phyloP scores from a whole-genome alignment of 2,113 vertebrate species.

The Nothoprocta pentlandii region DNA sequence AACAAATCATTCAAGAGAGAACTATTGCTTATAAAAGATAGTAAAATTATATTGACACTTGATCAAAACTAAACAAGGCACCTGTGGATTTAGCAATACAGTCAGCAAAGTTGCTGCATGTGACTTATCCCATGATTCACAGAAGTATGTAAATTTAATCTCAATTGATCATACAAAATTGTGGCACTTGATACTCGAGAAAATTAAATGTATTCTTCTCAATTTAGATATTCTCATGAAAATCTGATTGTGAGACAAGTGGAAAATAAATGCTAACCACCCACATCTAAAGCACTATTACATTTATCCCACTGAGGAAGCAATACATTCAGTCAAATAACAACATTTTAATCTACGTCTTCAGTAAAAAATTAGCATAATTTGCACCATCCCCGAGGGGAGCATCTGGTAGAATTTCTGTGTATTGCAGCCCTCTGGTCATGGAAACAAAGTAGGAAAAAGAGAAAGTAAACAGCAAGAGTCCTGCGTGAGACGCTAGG shows the following conservation, averaged over 20 bases:
- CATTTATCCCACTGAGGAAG: neutral
- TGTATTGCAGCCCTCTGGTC: neutral
- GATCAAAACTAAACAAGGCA: slow-evolving; percentile 23
- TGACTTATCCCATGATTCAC: neutral
- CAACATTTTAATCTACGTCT: slow-evolving; percentile 42
- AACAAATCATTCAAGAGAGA: slow-evolving; percentile 39
- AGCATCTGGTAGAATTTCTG: neutral
- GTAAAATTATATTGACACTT: slow-evolving; percentile 8
- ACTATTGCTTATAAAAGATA: slow-evolving; percentile 7
- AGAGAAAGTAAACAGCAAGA: neutral
- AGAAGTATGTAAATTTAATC: neutral
- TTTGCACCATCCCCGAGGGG: slow-evolving; percentile 4
- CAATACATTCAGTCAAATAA: slow-evolving; percentile 23
- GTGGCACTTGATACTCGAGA: neutral
- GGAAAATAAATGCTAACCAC: slow-evolving; percentile 37
- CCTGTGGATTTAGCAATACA: neutral
- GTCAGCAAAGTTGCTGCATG: neutral
- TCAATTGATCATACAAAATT: neutral
- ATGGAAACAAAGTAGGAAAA: neutral
- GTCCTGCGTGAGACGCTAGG: neutral
- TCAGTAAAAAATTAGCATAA: slow-evolving; percentile 17
- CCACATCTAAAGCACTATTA: slow-evolving; percentile 34
- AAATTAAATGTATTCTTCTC: slow-evolving; percentile 14
- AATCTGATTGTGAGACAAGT: slow-evolving; percentile 14
- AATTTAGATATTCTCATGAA: slow-evolving; percentile 28